Percentiles rank a stretch among this genome's conserved stretches.
phyloP scores from a whole-genome alignment of 1,140 invertebrate genomes.

The Littorina saxatilis region DNA sequence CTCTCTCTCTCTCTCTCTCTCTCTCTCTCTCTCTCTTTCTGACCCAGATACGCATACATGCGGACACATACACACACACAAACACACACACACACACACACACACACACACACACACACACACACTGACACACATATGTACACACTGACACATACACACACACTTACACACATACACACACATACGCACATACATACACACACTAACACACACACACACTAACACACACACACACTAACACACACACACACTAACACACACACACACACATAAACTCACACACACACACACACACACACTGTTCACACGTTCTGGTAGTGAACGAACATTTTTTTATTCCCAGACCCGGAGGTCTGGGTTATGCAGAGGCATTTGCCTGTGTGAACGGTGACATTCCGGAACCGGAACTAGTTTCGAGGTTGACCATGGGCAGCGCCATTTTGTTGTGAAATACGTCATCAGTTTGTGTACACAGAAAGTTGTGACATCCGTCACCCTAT shows the following conservation, averaged over 20 bases:
- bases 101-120: not conserved
- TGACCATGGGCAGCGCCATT: too few species aligned
- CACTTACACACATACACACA: not conserved
- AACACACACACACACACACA: conserved; percentile 16
- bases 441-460: too few species aligned
- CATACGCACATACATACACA: not conserved
- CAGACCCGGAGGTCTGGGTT: too few species aligned
- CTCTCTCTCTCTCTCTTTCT: too few species aligned
- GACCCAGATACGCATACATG: too few species aligned
- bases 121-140: not conserved
- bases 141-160: not conserved
- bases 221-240: conserved; percentile 7
- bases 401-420: too few species aligned
- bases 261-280: not conserved
- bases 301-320: not conserved
- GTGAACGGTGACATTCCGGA: too few species aligned
- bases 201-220: not conserved
- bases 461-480: too few species aligned
- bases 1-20: too few species aligned
- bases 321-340: not conserved
- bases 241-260: conserved; percentile 12
- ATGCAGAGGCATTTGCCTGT: too few species aligned
- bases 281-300: not conserved
- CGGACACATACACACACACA: conserved; percentile 1
- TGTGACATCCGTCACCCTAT: too few species aligned